These are phyloP conservation scores for Alethe diademata DNA, from an alignment of 2,113 vertebrate genomes.

Conservation along the genomic window DNA sequence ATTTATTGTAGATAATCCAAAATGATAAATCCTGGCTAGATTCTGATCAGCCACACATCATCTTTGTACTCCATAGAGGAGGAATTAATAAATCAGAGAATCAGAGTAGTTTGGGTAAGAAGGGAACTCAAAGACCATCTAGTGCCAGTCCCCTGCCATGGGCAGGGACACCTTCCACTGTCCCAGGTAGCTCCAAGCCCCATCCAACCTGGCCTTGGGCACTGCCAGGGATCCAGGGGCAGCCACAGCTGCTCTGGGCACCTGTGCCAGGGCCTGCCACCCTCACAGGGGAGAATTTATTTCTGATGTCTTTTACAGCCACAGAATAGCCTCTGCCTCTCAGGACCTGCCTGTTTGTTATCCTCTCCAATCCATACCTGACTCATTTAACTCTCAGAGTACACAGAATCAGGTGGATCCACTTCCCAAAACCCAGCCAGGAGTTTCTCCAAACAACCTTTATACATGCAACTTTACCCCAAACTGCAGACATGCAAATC, in stretches of 20 bases:
- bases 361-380: background rate
- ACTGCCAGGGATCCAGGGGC: background rate
- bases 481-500: background rate
- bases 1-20: background rate
- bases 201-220: accelerated
- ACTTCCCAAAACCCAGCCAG: background rate
- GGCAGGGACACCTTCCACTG: background rate
- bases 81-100: background rate
- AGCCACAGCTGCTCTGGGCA: background rate
- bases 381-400: background rate
- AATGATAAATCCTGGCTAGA: conserved; percentile 6
- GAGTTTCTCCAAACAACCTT: background rate
- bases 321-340: background rate
- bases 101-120: background rate
- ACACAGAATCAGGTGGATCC: background rate
- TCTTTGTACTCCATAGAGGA: background rate
- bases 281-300: background rate
- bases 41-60: background rate
- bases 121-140: background rate
- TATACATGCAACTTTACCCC: background rate
- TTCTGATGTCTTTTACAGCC: background rate
- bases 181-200: background rate
- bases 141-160: accelerated
- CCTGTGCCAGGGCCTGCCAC: background rate
- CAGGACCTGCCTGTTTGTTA: background rate